phyloP scores from a whole-genome alignment of 1,140 invertebrate genomes.

The Panagrolaimus sp. region DNA sequence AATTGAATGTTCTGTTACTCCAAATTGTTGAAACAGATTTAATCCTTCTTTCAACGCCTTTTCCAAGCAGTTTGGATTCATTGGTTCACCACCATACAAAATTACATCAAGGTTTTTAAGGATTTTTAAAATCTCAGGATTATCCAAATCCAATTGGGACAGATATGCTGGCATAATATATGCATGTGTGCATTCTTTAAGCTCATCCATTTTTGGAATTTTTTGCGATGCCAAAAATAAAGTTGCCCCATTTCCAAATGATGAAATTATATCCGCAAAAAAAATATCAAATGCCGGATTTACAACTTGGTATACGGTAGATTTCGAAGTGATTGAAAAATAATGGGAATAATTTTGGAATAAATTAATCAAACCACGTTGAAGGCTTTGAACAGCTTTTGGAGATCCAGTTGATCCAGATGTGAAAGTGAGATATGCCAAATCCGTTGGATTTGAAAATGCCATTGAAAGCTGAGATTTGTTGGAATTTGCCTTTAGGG shows the following conservation, averaged over 20 bases:
- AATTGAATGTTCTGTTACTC: constrained; percentile 34
- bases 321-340: constrained; percentile 16
- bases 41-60: constrained; percentile 12
- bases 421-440: constrained; percentile 29
- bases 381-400: constrained; percentile 23
- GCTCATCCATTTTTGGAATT: constrained; percentile 23
- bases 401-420: constrained; percentile 32
- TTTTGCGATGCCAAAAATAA: constrained; percentile 21
- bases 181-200: constrained; percentile 31
- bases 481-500: background rate
- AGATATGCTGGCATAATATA: constrained; percentile 39
- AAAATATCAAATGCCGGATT: constrained; percentile 41
- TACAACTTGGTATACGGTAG: constrained; percentile 35
- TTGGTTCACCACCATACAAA: constrained; percentile 28
- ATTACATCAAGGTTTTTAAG: background rate
- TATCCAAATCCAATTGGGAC: background rate
- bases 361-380: constrained; percentile 24
- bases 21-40: constrained; percentile 32
- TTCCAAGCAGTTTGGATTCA: constrained; percentile 18
- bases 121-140: background rate
- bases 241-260: constrained; percentile 18
- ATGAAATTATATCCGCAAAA: constrained; percentile 21
- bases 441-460: background rate
- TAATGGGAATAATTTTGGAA: constrained; percentile 21
- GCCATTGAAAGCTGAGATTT: background rate